Percentiles rank a stretch among this genome's conserved stretches.
Conservation (phyloP, 2,888 invertebrate species). For the Himalopsyche anomala region DNA sequence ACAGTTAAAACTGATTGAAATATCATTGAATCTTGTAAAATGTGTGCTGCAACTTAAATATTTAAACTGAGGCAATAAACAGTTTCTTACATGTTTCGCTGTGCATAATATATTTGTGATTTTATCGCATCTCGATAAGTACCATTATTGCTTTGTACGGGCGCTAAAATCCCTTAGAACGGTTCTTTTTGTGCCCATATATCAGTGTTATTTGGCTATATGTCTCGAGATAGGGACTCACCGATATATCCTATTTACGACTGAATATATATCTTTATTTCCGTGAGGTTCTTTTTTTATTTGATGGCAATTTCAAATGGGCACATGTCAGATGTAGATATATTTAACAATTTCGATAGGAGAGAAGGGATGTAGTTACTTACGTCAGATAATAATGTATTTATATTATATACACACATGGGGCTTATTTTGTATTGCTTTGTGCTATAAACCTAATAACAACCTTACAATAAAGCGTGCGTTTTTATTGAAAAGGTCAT, state of each 20-base stretch:
- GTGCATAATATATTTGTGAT: conserved; percentile 11
- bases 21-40: not conserved
- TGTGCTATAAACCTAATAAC: no score
- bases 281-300: conserved; percentile 21
- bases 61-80: conserved; percentile 3
- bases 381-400: no score
- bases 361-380: no score
- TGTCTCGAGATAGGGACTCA: conserved; percentile 24
- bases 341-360: not conserved
- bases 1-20: no score
- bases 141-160: conserved; percentile 26
- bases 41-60: not conserved
- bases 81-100: not conserved
- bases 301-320: conserved; percentile 26
- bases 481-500: no score
- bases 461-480: no score
- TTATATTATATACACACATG: no score
- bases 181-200: conserved; percentile 26
- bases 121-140: conserved; percentile 31
- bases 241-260: conserved; percentile 34
- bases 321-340: conserved; percentile 25
- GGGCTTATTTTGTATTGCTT: no score
- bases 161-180: conserved; percentile 30
- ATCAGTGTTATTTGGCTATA: conserved; percentile 34
- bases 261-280: conserved; percentile 34